Conservation (phyloP, 2,113 vertebrate genomes). For the Albula goreensis region DNA sequence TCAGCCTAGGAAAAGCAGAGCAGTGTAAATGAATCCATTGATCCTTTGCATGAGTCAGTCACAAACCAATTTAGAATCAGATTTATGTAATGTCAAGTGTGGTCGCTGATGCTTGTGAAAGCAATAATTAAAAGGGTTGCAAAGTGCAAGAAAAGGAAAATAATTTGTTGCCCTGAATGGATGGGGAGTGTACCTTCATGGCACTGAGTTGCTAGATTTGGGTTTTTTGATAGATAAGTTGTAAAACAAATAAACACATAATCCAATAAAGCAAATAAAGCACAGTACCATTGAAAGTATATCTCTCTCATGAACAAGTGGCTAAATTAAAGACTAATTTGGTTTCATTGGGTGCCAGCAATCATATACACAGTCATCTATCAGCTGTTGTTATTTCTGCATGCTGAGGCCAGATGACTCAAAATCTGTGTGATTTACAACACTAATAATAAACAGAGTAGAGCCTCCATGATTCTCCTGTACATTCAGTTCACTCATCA, state of each 20-base stretch:
- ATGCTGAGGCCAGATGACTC: constrained; percentile 20
- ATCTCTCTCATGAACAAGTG: constrained; percentile 4
- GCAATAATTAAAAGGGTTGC: constrained; percentile 61
- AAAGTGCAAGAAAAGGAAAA: constrained; percentile 48
- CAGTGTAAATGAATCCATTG: constrained; percentile 83
- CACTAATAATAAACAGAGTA: not conserved
- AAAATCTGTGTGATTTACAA: constrained; percentile 15
- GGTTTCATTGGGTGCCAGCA: not conserved
- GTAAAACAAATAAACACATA: not conserved
- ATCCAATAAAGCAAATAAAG: not conserved
- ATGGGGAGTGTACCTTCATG: not conserved
- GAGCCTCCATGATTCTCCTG: constrained; percentile 9
- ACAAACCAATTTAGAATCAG: constrained; percentile 66
- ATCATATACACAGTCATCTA: constrained; percentile 6
- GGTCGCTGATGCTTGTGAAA: constrained; percentile 50
- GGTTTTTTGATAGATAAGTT: not conserved
- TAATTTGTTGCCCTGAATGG: constrained; percentile 34
- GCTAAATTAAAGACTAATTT: constrained; percentile 13
- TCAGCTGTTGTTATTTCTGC: constrained; percentile 16
- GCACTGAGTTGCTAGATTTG: not conserved
- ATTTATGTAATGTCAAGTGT: constrained; percentile 69
- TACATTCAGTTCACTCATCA: constrained; percentile 6
- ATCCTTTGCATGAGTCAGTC: constrained; percentile 66
- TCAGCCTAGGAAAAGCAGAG: constrained; percentile 65
- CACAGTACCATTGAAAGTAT: not conserved